A percentile compares a stretch with the other conserved stretches of the same genome.
These are phyloP conservation scores for Protobothrops mucrosquamatus DNA, from an alignment of 2,113 vertebrate genomes.

Conservation along the genomic window DNA sequence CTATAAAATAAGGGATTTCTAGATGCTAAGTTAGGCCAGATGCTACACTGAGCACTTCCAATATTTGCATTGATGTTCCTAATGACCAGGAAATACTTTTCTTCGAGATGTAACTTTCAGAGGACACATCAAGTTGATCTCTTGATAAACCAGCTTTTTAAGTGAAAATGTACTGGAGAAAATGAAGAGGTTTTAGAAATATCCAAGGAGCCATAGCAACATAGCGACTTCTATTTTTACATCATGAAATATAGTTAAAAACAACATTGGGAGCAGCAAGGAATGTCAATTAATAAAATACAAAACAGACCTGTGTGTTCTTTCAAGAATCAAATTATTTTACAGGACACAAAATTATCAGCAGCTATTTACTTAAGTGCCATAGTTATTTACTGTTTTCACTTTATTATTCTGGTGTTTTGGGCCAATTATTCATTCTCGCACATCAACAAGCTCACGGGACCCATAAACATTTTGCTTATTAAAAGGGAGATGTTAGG, in stretches of 20 bases:
- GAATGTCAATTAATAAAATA: background rate
- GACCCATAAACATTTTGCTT: background rate
- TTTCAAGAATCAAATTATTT: slow-evolving; percentile 42
- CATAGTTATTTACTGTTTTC: slow-evolving; percentile 32
- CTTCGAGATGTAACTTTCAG: slow-evolving; percentile 42
- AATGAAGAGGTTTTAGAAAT: slow-evolving; percentile 43
- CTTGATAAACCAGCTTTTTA: background rate
- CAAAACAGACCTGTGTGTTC: slow-evolving; percentile 22
- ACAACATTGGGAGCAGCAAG: slow-evolving; percentile 31
- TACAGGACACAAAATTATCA: slow-evolving; percentile 28
- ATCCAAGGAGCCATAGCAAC: slow-evolving; percentile 67
- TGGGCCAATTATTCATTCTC: background rate
- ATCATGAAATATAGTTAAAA: slow-evolving; percentile 66
- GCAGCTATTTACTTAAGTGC: slow-evolving; percentile 23
- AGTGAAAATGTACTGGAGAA: slow-evolving; percentile 49
- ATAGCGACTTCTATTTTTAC: slow-evolving; percentile 70
- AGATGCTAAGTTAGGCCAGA: background rate
- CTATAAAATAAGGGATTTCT: background rate
- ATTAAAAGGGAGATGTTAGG: background rate
- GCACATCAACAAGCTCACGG: background rate
- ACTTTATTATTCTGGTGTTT: slow-evolving; percentile 2
- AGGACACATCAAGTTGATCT: slow-evolving; percentile 49
- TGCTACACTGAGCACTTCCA: background rate
- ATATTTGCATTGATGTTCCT: background rate
- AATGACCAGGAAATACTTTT: background rate